Base-by-base conservation (phyloP, 2,113 vertebrate genomes). In the Hydropotes inermis region DNA sequence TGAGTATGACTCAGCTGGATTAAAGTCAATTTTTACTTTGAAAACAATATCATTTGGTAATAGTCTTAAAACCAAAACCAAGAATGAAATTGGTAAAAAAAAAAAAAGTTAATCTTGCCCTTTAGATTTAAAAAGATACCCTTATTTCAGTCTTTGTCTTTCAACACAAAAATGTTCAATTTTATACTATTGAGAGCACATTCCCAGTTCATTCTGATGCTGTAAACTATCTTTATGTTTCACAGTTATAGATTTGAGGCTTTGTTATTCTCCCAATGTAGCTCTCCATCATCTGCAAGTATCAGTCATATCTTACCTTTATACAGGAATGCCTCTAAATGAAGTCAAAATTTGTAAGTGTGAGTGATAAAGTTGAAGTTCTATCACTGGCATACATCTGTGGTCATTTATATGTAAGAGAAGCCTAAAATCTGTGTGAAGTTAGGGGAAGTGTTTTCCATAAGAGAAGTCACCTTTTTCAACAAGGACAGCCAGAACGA, bases 281-380 rank as follows among this genome's bases (percentile, higher is more conserved):
- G 33, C 16, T 64, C 39, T 91, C 70, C 87, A 88, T n/a, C 90
- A 87, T 84, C 87, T 89, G 21, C 19, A 88, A 2, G 61, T 33
- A 36, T 90, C 50, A 90, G 50, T 95, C 70, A 57, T 84, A 58
- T 86, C n/a, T 74, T 36, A 52, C 57, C 19, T 97, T 87, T 58
- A 39, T 57, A 47, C 27, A 97, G 52, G 78, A 95, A 81, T 9
- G 67, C 55, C 79, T 95, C 52, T 84, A 87, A 82, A 91, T n/a
- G 30, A 78, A 97, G 79, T 45, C 36, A 61, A 50, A 60, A 9
- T 33, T 84, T 94, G 7, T 87, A 76, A 88, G 43, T 81, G 11
- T 94, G 74, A 96, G 33, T 89, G 70, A 95, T 79, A 91, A 85
- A 83, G 83, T 36, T 96, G 84, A 91, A 78, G 47, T 86, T 96